Base-by-base conservation (phyloP, 1,140 invertebrate genomes). In the Latrodectus geometricus region DNA sequence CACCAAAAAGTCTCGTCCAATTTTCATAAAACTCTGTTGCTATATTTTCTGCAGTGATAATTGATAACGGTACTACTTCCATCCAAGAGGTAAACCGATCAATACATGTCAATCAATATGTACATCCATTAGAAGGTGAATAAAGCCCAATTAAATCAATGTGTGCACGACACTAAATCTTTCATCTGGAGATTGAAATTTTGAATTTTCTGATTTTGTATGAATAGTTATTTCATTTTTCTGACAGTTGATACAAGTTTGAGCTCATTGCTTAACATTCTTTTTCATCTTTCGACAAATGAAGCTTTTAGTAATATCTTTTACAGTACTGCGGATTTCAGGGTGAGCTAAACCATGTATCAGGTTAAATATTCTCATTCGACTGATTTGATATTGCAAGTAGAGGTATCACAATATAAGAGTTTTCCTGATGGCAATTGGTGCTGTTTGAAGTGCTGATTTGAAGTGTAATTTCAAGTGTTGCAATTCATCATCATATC, bases 271-370 rank as follows among this genome's bases (percentile, higher is more conserved):
- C 8, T 17, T 50, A 20, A 72, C 52, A 48, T 88, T 52, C 7
- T 20, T 65, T 14, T 56, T 49, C 12, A 88, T 83, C 49, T 50
- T 8, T 14, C 87, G 87, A 87, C 88, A 88, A 15, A 88, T 50
- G 65, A 74, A 88, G 0, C 50, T n/a, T 56, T 66, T 12, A 8
- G 52, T 61, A 0, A 88, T 23, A 8, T 86, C 52, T 54, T 66
- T 69, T 20, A 49, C 76, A 15, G 79, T 88, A 17, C 87, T 15
- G 15, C 0, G 3, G 20, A 56, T 84, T 50, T 77, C 78, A 8
- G 74, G 87, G 48, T 80, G 78, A 20, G 23, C 54, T 15, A 80
- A 80, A n/a, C 78, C 61, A 80, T 80, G 78, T 12, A 80, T 70
- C 48, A 21, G 0, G 12, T 20, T 54, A 14, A 80, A 80, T 15